phyloP scores from a whole-genome alignment of 2,113 vertebrate species.

The Coptodon bakossiorum region DNA sequence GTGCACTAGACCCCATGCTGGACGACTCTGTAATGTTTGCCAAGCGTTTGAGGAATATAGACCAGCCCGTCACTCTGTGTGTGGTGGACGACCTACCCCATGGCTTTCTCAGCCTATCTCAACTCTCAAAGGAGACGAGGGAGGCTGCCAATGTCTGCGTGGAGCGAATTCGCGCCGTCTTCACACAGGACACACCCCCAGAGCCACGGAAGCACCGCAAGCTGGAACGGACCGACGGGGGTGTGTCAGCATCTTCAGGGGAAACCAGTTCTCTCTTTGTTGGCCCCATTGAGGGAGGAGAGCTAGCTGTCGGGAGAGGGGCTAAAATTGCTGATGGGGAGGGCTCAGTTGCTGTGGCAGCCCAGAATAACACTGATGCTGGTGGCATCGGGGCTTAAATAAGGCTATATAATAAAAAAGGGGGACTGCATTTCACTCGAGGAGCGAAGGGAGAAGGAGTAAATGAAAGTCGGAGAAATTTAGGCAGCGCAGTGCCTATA shows the following conservation, averaged over 20 bases:
- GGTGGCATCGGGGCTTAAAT: conserved; percentile 49
- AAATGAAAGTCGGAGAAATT: conserved; percentile 12
- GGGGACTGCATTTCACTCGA: neutral
- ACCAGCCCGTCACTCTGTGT: conserved; percentile 77
- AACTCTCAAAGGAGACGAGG: conserved; percentile 80
- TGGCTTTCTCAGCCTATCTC: conserved; percentile 85
- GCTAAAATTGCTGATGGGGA: conserved; percentile 39
- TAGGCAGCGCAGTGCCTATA: neutral
- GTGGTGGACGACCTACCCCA: conserved; percentile 88
- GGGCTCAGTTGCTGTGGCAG: conserved; percentile 27
- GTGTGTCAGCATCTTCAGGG: neutral
- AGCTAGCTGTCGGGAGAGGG: conserved; percentile 7
- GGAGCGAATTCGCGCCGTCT: conserved; percentile 75
- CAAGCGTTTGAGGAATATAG: conserved; percentile 74
- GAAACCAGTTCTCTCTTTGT: conserved; percentile 17
- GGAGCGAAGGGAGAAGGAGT: neutral
- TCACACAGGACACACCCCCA: conserved; percentile 61
- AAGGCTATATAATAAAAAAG: neutral
- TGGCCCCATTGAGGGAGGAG: conserved; percentile 8
- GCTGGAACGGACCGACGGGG: conserved; percentile 68
- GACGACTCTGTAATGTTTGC: conserved; percentile 92
- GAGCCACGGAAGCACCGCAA: conserved; percentile 73
- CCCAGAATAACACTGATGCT: conserved; percentile 47
- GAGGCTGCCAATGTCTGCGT: conserved; percentile 77
- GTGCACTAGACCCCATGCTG: conserved; percentile 87